phyloP scores from a whole-genome alignment of 2,113 vertebrate species.

The Gasterosteus aculeatus region DNA sequence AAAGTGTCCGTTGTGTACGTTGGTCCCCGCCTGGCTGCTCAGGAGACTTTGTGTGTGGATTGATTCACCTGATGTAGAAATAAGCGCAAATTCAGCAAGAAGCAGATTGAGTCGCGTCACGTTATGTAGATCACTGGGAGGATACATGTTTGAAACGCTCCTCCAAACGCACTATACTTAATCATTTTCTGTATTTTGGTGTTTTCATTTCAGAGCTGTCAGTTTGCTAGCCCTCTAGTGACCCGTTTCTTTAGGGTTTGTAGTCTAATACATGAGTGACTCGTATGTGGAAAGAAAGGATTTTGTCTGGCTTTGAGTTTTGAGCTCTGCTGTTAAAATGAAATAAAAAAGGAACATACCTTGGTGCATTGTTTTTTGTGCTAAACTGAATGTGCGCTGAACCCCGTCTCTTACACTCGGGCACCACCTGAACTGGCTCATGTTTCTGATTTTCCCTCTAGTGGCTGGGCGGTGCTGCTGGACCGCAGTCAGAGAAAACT shows the following conservation, averaged over 20 bases:
- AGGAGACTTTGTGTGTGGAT: neutral
- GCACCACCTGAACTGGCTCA: neutral
- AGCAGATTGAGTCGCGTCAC: neutral
- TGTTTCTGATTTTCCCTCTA: slow-evolving; percentile 50
- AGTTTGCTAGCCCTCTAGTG: neutral
- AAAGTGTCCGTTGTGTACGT: neutral
- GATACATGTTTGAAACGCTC: neutral
- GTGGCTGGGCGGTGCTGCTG: slow-evolving; percentile 94
- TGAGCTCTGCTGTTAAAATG: neutral
- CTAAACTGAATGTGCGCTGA: neutral
- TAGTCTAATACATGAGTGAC: neutral
- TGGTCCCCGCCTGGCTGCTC: neutral
- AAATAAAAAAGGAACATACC: neutral
- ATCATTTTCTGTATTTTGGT: neutral
- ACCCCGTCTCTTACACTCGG: neutral
- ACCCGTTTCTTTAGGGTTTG: neutral
- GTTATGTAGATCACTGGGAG: too few species aligned
- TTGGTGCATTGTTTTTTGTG: neutral
- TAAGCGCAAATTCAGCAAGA: too few species aligned
- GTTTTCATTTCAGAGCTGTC: neutral
- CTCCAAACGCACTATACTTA: too few species aligned
- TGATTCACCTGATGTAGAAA: neutral
- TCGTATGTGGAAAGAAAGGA: neutral
- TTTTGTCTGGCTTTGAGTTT: neutral
- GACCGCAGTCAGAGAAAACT: slow-evolving; percentile 93